A percentile compares a stretch with the other conserved stretches of the same genome.
Evolutionary conservation across 2,113 vertebrate species (phyloP).

Genomic region (Craseonycteris thonglongyai): DNA sequence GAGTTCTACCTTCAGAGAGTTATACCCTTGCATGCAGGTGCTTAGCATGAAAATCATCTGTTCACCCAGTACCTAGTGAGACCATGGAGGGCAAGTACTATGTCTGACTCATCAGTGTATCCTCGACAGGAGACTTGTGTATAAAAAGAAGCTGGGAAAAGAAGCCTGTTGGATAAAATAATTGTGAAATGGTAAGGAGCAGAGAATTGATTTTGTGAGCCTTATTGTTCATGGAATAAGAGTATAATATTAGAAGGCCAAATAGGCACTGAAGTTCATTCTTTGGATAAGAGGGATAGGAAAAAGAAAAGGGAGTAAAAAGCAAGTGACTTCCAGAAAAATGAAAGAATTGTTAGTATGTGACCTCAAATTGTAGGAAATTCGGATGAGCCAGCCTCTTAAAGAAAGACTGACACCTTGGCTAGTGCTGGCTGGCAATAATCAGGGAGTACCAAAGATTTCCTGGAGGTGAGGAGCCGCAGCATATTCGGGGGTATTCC

Average conservation of each 20-base stretch:
- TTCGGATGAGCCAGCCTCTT: background rate
- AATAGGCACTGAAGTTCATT: background rate
- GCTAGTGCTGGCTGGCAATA: background rate
- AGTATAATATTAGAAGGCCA: background rate
- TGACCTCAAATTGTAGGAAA: background rate
- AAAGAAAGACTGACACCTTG: background rate
- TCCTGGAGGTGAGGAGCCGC: background rate
- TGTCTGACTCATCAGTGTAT: background rate
- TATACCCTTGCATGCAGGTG: background rate
- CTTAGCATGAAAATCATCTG: background rate
- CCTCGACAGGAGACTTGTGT: background rate
- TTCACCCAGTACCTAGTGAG: background rate
- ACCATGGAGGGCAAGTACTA: background rate
- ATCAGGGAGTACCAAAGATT: background rate
- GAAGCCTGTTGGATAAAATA: background rate
- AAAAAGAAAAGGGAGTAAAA: background rate
- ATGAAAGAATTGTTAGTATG: background rate
- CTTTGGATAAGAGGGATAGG: background rate
- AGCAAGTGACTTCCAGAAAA: background rate
- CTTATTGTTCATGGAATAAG: background rate
- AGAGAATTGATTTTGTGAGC: background rate
- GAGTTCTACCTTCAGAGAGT: background rate
- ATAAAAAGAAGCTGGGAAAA: background rate
- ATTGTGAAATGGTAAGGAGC: background rate
- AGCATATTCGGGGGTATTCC: no score